Conservation (phyloP, 1,140 invertebrate species). For the Hestina assimilis region DNA sequence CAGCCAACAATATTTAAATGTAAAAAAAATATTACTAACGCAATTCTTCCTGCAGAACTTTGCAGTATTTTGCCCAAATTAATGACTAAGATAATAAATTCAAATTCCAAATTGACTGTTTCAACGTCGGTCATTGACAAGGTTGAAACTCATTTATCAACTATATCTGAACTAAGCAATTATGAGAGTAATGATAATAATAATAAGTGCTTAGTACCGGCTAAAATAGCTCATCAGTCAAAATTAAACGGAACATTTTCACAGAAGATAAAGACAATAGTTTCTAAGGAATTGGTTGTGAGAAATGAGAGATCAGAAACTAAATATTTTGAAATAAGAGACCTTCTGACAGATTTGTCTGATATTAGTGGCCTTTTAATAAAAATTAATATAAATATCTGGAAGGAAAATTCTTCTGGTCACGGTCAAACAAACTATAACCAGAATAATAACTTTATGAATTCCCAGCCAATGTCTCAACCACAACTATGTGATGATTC, state of each 20-base stretch:
- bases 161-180: slow-evolving; percentile 34
- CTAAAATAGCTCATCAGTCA: background rate
- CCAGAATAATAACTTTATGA: too few relatives aligned
- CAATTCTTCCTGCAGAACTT: slow-evolving; percentile 55
- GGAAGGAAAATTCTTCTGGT: too few relatives aligned
- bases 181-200: slow-evolving; percentile 4
- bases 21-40: slow-evolving; percentile 51
- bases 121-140: slow-evolving; percentile 19
- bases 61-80: slow-evolving; percentile 57
- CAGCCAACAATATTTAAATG: slow-evolving; percentile 54
- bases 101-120: slow-evolving; percentile 13
- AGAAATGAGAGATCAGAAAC: too few relatives aligned
- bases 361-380: background rate
- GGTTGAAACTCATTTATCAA: slow-evolving; percentile 26
- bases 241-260: background rate
- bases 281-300: too few relatives aligned
- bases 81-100: slow-evolving; percentile 41
- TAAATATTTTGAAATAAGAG: too few relatives aligned
- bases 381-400: background rate
- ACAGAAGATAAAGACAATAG: background rate
- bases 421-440: too few relatives aligned
- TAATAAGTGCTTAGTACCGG: background rate
- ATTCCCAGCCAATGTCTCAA: too few relatives aligned
- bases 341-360: too few relatives aligned
- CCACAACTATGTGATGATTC: background rate